Conservation (phyloP, 2,888 invertebrate genomes). For the Drosophila phalerata region DNA sequence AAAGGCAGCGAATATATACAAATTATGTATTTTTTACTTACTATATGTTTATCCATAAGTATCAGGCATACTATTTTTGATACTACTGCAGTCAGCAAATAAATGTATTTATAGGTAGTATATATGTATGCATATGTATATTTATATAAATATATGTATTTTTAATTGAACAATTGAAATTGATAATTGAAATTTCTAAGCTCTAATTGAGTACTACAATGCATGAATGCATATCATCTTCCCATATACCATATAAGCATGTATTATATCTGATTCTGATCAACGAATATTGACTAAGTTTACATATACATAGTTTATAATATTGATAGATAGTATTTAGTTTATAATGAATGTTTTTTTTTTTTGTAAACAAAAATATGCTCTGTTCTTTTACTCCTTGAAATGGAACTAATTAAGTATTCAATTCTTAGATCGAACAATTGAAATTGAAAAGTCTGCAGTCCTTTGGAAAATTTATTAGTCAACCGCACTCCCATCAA, state of each 20-base stretch:
- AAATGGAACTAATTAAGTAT: conserved; percentile 34
- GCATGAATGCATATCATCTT: conserved; percentile 9
- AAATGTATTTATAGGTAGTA: conserved; percentile 17
- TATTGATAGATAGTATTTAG: conserved; percentile 22
- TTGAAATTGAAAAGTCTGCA: conserved; percentile 59
- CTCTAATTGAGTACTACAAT: conserved; percentile 8
- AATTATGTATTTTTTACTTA: conserved; percentile 9
- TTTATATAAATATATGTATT: conserved; percentile 1
- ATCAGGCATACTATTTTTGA: conserved; percentile 48
- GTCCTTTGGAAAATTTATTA: conserved; percentile 34
- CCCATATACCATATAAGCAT: conserved; percentile 16
- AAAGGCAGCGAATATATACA: conserved; percentile 52
- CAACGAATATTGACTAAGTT: conserved; percentile 50
- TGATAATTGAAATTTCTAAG: conserved; percentile 43
- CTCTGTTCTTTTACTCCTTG: conserved; percentile 18
- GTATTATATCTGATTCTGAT: conserved; percentile 42
- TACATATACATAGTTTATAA: conserved; percentile 10
- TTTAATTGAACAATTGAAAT: conserved; percentile 51
- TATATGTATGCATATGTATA: background rate
- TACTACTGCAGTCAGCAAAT: conserved; percentile 36
- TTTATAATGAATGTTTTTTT: conserved; percentile 20
- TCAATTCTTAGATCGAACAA: conserved; percentile 46
- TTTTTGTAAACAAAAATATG: conserved; percentile 8
- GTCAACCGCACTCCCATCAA: conserved; percentile 25
- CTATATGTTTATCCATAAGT: conserved; percentile 30